phyloP scores from a whole-genome alignment of 2,888 invertebrate genomes.

The Cephonodes hylas region DNA sequence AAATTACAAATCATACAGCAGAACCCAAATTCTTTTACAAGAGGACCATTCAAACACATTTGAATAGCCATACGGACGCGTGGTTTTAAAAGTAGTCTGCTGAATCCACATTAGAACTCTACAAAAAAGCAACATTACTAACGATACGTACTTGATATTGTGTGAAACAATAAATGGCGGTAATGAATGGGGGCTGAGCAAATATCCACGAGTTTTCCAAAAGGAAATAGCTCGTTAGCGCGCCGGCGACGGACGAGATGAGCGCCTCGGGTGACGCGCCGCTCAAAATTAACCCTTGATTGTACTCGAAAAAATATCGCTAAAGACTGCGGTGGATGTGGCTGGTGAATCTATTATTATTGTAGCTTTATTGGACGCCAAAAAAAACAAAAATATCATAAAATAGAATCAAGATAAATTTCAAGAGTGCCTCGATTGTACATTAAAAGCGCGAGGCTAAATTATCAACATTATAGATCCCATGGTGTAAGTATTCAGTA shows the following conservation, averaged over 20 bases:
- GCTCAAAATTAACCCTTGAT: conserved; percentile 63
- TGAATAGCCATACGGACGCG: too few species aligned
- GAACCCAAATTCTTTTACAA: too few species aligned
- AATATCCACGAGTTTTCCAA: conserved; percentile 36
- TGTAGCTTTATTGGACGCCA: too few species aligned
- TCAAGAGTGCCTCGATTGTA: too few species aligned
- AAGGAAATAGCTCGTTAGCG: conserved; percentile 52
- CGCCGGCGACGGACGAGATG: conserved; percentile 9
- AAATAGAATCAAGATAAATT: too few species aligned
- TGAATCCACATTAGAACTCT: not conserved
- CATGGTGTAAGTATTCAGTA: too few species aligned
- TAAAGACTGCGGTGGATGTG: conserved; percentile 36
- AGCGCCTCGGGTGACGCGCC: conserved; percentile 38
- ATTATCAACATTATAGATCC: too few species aligned
- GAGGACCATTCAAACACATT: too few species aligned
- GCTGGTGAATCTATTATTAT: not conserved
- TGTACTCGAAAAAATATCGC: conserved; percentile 42
- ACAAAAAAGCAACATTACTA: not conserved
- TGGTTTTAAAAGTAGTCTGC: not conserved
- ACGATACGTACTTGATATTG: not conserved
- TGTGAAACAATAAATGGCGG: conserved; percentile 7
- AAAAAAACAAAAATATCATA: too few species aligned
- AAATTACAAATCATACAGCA: too few species aligned
- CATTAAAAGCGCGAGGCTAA: too few species aligned
- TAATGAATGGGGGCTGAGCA: conserved; percentile 21